Percentiles rank a stretch among this genome's conserved stretches.
phyloP scores from a whole-genome alignment of 2,888 invertebrate genomes.

The Eudemis profundana region DNA sequence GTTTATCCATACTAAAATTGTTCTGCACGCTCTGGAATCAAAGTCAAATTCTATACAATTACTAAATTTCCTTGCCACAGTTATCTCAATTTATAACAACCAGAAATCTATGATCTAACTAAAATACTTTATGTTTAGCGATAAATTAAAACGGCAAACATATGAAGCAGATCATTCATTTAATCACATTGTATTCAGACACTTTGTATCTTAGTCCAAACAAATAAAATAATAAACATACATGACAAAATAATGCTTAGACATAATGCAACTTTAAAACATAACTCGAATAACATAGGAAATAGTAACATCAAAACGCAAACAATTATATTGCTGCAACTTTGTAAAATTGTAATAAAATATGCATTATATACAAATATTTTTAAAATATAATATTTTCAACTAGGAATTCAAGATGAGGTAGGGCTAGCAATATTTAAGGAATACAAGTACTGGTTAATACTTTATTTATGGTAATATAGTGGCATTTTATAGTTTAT shows the following conservation, averaged over 20 bases:
- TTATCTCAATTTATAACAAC: too few relatives aligned
- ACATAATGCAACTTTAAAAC: constrained; percentile 16
- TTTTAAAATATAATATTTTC: constrained; percentile 8
- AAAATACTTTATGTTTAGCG: too few relatives aligned
- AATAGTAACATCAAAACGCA: constrained; percentile 6
- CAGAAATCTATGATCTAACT: too few relatives aligned
- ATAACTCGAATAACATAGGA: constrained; percentile 8
- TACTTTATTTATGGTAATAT: background rate
- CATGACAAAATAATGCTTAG: constrained; percentile 27
- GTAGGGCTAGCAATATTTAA: constrained; percentile 24
- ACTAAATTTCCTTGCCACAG: too few relatives aligned
- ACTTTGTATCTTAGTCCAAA: constrained; percentile 34
- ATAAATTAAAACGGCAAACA: too few relatives aligned
- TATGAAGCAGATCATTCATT: too few relatives aligned
- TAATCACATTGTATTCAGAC: too few relatives aligned
- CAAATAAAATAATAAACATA: constrained; percentile 20
- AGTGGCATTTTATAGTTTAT: too few relatives aligned
- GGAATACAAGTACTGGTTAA: constrained; percentile 9
- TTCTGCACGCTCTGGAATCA: too few relatives aligned
- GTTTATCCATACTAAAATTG: too few relatives aligned
- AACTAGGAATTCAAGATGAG: constrained; percentile 29
- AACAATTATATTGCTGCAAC: constrained; percentile 39
- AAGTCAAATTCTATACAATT: too few relatives aligned
- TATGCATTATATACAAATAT: constrained; percentile 19
- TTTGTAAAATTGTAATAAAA: constrained; percentile 23